Conservation (phyloP, 2,797 vertebrate species). For the Microctenopoma stevenorrisi region DNA sequence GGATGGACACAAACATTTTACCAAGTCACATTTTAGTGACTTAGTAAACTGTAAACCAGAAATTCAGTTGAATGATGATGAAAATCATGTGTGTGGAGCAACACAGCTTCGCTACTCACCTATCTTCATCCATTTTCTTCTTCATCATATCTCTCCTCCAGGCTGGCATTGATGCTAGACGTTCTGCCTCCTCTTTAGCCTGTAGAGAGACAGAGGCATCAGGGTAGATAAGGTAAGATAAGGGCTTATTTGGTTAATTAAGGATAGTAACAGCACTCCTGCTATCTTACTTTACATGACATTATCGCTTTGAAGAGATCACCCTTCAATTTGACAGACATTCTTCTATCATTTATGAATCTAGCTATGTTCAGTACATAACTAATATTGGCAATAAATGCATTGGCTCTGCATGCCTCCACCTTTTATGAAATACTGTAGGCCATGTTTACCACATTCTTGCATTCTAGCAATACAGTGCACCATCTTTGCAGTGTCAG, state of each 20-base stretch:
- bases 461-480: not conserved
- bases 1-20: no score
- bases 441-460: not conserved
- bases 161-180: conserved; percentile 93
- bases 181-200: conserved; percentile 90
- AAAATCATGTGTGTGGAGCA: not conserved
- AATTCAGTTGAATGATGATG: not conserved
- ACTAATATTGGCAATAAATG: not conserved
- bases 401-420: not conserved
- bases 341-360: not conserved
- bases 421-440: not conserved
- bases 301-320: not conserved
- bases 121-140: conserved; percentile 97
- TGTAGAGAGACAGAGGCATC: conserved; percentile 70
- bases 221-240: conserved; percentile 39
- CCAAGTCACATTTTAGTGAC: no score
- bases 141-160: conserved; percentile 98
- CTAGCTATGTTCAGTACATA: not conserved
- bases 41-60: no score
- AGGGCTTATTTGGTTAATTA: conserved; percentile 47
- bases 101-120: conserved; percentile 81
- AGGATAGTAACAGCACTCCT: conserved; percentile 2
- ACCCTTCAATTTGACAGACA: not conserved
- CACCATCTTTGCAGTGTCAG: not conserved
- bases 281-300: conserved; percentile 2